phyloP scores from a whole-genome alignment of 2,888 invertebrate genomes.

The Cenopis cana region DNA sequence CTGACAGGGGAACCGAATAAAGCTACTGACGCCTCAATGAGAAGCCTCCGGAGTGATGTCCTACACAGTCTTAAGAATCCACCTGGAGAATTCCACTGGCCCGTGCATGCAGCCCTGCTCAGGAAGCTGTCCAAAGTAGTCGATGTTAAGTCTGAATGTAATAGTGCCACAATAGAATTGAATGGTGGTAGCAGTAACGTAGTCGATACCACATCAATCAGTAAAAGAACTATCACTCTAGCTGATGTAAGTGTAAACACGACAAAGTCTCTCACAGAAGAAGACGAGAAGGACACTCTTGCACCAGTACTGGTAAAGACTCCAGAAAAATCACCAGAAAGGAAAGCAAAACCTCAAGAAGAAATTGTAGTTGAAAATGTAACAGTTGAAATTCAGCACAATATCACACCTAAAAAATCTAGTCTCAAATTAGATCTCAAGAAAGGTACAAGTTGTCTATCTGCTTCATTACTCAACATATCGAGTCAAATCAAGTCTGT shows the following conservation, averaged over 20 bases:
- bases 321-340: slow-evolving; percentile 55
- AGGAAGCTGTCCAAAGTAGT: slow-evolving; percentile 79
- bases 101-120: slow-evolving; percentile 73
- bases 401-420: slow-evolving; percentile 80
- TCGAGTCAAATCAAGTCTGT: slow-evolving; percentile 82
- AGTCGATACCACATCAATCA: slow-evolving; percentile 58
- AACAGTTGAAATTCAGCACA: slow-evolving; percentile 81
- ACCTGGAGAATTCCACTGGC: slow-evolving; percentile 69
- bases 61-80: slow-evolving; percentile 68
- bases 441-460: slow-evolving; percentile 77
- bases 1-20: slow-evolving; percentile 78
- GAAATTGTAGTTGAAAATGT: slow-evolving; percentile 77
- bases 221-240: slow-evolving; percentile 64
- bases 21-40: slow-evolving; percentile 77
- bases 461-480: slow-evolving; percentile 77
- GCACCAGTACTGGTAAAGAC: slow-evolving; percentile 50
- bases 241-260: slow-evolving; percentile 79
- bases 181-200: slow-evolving; percentile 70
- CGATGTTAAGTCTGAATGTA: slow-evolving; percentile 73
- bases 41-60: slow-evolving; percentile 74
- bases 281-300: slow-evolving; percentile 60
- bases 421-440: slow-evolving; percentile 78
- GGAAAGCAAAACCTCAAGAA: slow-evolving; percentile 53
- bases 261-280: slow-evolving; percentile 70
- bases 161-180: slow-evolving; percentile 65